These are phyloP conservation scores for Adoxophyes honmai DNA, from an alignment of 1,140 invertebrate species.

Conservation along the genomic window DNA sequence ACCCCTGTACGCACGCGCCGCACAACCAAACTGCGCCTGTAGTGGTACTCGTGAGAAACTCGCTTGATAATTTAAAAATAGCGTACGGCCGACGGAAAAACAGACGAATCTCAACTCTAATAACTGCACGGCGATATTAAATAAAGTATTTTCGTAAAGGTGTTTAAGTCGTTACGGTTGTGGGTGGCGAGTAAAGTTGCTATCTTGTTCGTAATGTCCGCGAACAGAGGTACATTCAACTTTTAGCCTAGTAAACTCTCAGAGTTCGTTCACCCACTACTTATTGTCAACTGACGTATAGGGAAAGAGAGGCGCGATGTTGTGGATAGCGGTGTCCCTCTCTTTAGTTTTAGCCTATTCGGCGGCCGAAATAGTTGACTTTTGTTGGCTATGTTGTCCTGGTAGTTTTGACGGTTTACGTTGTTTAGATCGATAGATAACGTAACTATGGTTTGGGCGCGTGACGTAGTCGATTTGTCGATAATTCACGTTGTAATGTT, in stretches of 20 bases:
- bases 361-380: slow-evolving; percentile 60
- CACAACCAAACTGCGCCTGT: slow-evolving; percentile 57
- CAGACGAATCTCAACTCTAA: slow-evolving; percentile 47
- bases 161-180: slow-evolving; percentile 41
- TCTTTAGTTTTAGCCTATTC: slow-evolving; percentile 55
- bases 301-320: slow-evolving; percentile 47
- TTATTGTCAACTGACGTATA: slow-evolving; percentile 73
- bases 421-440: slow-evolving; percentile 69
- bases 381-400: slow-evolving; percentile 61
- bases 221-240: slow-evolving; percentile 76
- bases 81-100: slow-evolving; percentile 42
- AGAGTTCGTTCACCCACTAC: slow-evolving; percentile 75
- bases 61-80: slow-evolving; percentile 23
- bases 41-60: slow-evolving; percentile 74
- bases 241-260: slow-evolving; percentile 77
- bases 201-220: slow-evolving; percentile 77
- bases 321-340: slow-evolving; percentile 54
- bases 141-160: slow-evolving; percentile 25
- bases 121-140: no score
- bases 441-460: slow-evolving; percentile 28
- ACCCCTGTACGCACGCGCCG: slow-evolving; percentile 52
- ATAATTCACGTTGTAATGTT: slow-evolving; percentile 36
- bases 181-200: slow-evolving; percentile 67
- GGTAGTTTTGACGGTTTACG: slow-evolving; percentile 69
- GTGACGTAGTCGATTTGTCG: slow-evolving; percentile 35